Evolutionary conservation across 2,797 vertebrate species (phyloP), one percentile per base, ranked within the genome.

Genomic region (Erpetoichthys calabaricus): DNA sequence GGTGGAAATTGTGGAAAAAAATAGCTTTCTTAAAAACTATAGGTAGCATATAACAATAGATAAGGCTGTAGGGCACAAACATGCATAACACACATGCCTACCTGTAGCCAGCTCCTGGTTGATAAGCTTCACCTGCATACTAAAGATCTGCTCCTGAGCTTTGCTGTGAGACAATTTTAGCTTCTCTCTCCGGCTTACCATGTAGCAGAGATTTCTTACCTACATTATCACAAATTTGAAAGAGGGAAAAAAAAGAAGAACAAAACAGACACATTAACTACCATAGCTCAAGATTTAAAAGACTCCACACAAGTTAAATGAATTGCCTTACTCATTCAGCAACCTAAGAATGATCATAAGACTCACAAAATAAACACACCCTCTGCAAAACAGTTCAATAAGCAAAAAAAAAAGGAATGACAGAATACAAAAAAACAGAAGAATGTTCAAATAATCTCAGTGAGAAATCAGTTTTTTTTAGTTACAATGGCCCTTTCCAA

Each of bases 121-220:
- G 68, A 91, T 67, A 47, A 96, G 90, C 68, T 91, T 89, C 57
- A 94, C 86, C 45, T 98, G 91, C 57, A 97, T 72, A 72, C 89
- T 89, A 74, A 98, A 98, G 81, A 98, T 90, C 73, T 98, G 89
- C 78, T 99, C 96, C 64, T 97, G 91, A 56, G 91, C 75, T 87
- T 96, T 98, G 74, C 82, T 95, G 66, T 97, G 90, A 62, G 95
- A 83, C 61, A 94, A 70, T 77, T 99, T 99, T 65, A 99, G 81
- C 67, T 99, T 99, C 78, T 99, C 96, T 71, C 95, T 82, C 41
- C 96, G 89, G 76, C 89, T 93, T 73, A 98, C 96, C 96, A 99
- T 99, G 81, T 99, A 99, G 71, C 96, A 99, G 70, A 98, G 70
- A 70, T 99, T 99, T 70, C 96, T 91, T 67, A 98, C 96, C 96